Evolutionary conservation across 2,888 invertebrate species (phyloP).

Genomic region (Scrobipalpa costella): DNA sequence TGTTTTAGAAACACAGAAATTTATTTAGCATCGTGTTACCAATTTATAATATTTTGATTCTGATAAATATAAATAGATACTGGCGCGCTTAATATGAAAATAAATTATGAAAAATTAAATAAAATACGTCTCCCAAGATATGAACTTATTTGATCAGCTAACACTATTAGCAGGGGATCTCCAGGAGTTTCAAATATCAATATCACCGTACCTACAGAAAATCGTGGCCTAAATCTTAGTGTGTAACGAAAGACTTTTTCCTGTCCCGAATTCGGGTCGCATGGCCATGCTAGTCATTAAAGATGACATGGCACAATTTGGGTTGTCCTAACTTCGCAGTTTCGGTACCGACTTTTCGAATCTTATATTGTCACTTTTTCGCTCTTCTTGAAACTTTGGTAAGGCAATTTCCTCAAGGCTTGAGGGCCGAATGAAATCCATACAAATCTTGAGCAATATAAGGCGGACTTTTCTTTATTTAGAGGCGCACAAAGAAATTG

Average conservation of each 20-base stretch:
- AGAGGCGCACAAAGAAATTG: background rate
- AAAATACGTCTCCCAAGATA: no score
- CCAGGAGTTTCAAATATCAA: no score
- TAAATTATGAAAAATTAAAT: no score
- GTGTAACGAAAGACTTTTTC: conserved; percentile 1
- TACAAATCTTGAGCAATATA: background rate
- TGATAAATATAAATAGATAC: no score
- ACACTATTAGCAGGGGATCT: no score
- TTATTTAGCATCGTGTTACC: background rate
- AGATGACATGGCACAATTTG: conserved; percentile 22
- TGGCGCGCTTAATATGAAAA: no score
- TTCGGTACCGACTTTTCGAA: conserved; percentile 9
- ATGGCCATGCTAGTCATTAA: conserved; percentile 13
- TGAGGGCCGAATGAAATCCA: background rate
- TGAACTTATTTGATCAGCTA: no score
- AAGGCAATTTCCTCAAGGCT: conserved; percentile 15
- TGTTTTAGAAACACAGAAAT: background rate
- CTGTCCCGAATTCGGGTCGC: background rate
- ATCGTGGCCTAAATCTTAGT: no score
- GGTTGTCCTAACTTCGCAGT: conserved; percentile 15
- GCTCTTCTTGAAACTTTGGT: conserved; percentile 1
- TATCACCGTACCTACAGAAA: no score
- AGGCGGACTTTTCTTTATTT: background rate
- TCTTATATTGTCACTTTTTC: conserved; percentile 19
- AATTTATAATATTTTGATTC: no score